Conservation (phyloP, 2,113 vertebrate species). For the Origma solitaria region DNA sequence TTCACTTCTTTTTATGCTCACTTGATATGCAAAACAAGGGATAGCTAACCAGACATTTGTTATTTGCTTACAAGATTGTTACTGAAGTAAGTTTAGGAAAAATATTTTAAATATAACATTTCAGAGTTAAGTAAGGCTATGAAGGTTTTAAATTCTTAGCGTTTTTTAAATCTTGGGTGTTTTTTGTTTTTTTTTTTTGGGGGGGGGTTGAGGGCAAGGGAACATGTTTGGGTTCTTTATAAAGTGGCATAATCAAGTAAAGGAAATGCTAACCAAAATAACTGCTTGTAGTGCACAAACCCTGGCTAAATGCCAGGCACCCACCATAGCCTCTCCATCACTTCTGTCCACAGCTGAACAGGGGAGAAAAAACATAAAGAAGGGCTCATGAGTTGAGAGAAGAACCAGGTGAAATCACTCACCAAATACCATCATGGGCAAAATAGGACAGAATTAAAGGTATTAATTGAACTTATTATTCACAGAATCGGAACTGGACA, state of each 20-base stretch:
- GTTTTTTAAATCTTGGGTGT: rapidly evolving
- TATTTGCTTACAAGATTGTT: background rate
- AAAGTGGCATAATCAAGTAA: background rate
- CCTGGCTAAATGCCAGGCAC: background rate
- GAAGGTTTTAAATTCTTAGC: background rate
- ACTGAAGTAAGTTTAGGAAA: background rate
- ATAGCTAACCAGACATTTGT: background rate
- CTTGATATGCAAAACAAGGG: background rate
- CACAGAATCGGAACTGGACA: background rate
- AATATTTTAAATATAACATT: background rate
- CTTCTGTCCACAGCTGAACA: background rate
- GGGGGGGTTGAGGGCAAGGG: rapidly evolving
- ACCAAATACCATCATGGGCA: background rate
- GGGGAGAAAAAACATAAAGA: background rate
- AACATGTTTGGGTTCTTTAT: background rate
- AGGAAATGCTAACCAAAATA: background rate
- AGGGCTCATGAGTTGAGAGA: no score
- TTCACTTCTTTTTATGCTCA: background rate
- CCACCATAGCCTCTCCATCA: background rate
- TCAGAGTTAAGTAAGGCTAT: background rate
- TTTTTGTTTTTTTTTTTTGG: background rate
- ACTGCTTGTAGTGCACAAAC: background rate
- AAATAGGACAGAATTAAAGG: background rate
- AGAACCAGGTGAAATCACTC: background rate
- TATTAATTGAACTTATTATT: background rate